Conservation (phyloP, 23 tunicate species). For the Clavelina lepadiformis region DNA sequence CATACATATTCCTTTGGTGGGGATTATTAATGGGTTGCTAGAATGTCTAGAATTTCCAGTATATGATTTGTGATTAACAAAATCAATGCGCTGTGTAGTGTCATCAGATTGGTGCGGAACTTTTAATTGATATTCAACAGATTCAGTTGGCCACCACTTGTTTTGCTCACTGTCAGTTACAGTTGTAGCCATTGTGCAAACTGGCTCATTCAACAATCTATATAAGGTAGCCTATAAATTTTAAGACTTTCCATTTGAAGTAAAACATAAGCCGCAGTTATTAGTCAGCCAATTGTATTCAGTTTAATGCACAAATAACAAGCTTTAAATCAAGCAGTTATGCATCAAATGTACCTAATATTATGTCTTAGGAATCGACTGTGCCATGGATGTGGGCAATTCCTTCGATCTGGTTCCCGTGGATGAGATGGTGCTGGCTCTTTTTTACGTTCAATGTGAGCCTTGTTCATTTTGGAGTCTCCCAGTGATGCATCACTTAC, state of each 20-base stretch:
- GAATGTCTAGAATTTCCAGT: slow-evolving; percentile 17
- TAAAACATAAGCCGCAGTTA: no score
- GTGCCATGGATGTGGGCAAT: slow-evolving; percentile 84
- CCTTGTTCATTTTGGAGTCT: slow-evolving; percentile 45
- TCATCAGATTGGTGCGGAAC: slow-evolving; percentile 19
- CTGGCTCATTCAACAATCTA: slow-evolving; percentile 68
- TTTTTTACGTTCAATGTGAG: slow-evolving; percentile 32
- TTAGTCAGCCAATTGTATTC: no score
- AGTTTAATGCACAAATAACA: no score
- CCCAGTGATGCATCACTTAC: slow-evolving; percentile 55
- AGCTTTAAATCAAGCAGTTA: no score
- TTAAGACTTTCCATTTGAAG: background rate
- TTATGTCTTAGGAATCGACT: slow-evolving; percentile 64
- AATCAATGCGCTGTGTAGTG: slow-evolving; percentile 54
- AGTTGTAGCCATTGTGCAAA: slow-evolving; percentile 46
- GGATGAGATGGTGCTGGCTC: slow-evolving; percentile 70
- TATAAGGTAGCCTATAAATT: background rate
- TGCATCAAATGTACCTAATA: no score
- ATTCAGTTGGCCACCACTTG: slow-evolving; percentile 65
- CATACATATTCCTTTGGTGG: slow-evolving; percentile 68
- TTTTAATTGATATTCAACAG: slow-evolving; percentile 15
- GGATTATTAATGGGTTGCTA: slow-evolving; percentile 28
- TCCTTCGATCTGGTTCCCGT: slow-evolving; percentile 74
- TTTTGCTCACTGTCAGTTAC: slow-evolving; percentile 21
- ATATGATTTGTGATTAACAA: slow-evolving; percentile 8